Base-by-base conservation (phyloP, 1,140 invertebrate species). In the Calliphora vicina region DNA sequence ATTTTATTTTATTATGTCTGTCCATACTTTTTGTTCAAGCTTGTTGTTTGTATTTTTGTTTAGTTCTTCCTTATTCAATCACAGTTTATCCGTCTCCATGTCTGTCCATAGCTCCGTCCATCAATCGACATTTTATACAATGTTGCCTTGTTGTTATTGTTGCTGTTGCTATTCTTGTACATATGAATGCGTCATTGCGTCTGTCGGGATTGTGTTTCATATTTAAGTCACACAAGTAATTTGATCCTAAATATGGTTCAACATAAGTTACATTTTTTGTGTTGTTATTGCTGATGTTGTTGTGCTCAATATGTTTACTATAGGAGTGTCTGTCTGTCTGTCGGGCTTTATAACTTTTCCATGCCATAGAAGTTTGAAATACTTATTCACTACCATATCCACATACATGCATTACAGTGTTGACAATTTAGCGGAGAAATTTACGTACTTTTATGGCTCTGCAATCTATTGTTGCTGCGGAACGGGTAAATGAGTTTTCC, bases 211-310 rank as follows among this genome's bases (percentile, higher is more conserved):
- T 78, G 25, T 78, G 74, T 78, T 78, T 78, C 74, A 78, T 43
- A 78, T 78, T 78, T 78, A 78, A 78, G 74, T 78, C 74, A 78
- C 74, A 78, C 74, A 45, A 78, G 74, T 78, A 78, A 78, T 78
- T 78, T 43, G 35, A 78, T 78, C n/a, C 74, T 78, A 78, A 78
- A 78, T 78, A 78, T 78, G 74, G 74, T 23, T 43, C 74, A 78
- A 23, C 42, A 78, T 43, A 78, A 78, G 35, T 78, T 45, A 13
- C 35, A 43, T n/a, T 25, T 15, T 17, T n/a, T 42, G 10, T 2
- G 27, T 42, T 2, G n/a, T n/a, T n/a, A n/a, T n/a, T 76, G 73
- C 29, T 1, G 50, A 17, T 57, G 50, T 57, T 15, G 45, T 57
- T 57, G 50, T 57, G 1, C 15, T 57, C n/a, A 57, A 15, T 57